Evolutionary conservation across 1,140 invertebrate species (phyloP).

Genomic region (Drosophila pandora): DNA sequence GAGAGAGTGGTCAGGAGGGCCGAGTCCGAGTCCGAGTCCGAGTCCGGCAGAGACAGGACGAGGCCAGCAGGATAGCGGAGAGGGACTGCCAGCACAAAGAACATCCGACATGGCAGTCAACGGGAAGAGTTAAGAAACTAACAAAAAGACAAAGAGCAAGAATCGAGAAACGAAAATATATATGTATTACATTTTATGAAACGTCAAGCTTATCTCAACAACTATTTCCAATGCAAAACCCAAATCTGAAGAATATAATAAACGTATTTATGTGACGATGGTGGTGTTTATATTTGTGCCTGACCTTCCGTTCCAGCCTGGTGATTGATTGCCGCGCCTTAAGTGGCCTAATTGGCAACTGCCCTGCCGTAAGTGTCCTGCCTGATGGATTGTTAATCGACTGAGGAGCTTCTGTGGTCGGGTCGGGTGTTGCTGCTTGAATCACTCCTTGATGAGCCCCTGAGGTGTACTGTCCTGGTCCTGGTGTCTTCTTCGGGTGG

Average conservation of each 20-base stretch:
- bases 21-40: not conserved
- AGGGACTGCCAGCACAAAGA: constrained; percentile 12
- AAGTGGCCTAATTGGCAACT: not conserved
- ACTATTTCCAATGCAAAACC: constrained; percentile 74
- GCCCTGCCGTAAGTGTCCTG: not conserved
- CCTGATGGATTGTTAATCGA: constrained; percentile 43
- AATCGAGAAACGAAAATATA: constrained; percentile 36
- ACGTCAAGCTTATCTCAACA: constrained; percentile 81
- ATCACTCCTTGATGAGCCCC: no score
- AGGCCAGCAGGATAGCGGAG: not conserved
- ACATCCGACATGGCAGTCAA: constrained; percentile 30
- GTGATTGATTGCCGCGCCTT: not conserved
- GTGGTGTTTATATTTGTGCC: constrained; percentile 2
- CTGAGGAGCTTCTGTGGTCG: not conserved
- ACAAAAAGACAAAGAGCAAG: constrained; percentile 30
- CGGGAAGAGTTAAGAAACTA: constrained; percentile 16
- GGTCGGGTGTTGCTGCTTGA: no score
- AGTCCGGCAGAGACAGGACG: not conserved
- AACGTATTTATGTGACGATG: constrained; percentile 78
- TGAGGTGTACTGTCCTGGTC: no score
- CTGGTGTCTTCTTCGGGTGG: no score
- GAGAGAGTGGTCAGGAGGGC: not conserved
- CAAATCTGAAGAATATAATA: constrained; percentile 78
- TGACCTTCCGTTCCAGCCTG: no score
- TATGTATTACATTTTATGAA: constrained; percentile 80